Conservation (phyloP, 2,888 invertebrate genomes). For the Actias luna region DNA sequence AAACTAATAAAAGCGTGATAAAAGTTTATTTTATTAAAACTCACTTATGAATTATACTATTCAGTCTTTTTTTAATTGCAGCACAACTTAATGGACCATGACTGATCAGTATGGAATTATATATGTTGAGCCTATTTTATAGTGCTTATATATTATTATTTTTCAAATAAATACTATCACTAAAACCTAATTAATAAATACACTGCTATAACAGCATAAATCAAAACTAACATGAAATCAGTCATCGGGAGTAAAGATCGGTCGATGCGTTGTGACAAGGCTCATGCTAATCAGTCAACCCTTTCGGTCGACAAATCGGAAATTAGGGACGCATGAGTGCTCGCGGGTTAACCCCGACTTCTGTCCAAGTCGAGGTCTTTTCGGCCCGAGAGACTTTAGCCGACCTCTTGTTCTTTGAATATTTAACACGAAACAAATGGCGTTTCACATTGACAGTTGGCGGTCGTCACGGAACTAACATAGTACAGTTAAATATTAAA, state of each 20-base stretch:
- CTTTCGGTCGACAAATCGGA: conserved; percentile 79
- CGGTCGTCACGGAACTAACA: background rate
- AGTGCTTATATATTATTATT: too few species aligned
- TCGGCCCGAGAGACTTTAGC: conserved; percentile 60
- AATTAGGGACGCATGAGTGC: conserved; percentile 79
- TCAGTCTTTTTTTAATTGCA: too few species aligned
- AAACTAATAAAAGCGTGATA: too few species aligned
- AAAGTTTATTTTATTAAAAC: too few species aligned
- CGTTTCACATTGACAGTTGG: conserved; percentile 45
- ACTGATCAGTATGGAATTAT: too few species aligned
- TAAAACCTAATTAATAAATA: conserved; percentile 36
- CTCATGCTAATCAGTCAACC: conserved; percentile 80
- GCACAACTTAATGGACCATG: too few species aligned
- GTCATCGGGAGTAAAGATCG: conserved; percentile 60
- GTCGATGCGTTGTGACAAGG: conserved; percentile 71
- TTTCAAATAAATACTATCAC: too few species aligned
- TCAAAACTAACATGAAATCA: conserved; percentile 39
- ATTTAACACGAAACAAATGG: conserved; percentile 69
- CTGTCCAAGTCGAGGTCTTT: conserved; percentile 48
- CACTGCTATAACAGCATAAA: conserved; percentile 36
- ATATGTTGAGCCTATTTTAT: too few species aligned
- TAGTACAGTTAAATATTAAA: background rate
- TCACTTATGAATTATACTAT: too few species aligned
- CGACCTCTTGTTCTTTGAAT: conserved; percentile 74
- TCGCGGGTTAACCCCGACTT: conserved; percentile 69